Base-by-base conservation (phyloP, 2,113 vertebrate species). In the Nothobranchius furzeri region DNA sequence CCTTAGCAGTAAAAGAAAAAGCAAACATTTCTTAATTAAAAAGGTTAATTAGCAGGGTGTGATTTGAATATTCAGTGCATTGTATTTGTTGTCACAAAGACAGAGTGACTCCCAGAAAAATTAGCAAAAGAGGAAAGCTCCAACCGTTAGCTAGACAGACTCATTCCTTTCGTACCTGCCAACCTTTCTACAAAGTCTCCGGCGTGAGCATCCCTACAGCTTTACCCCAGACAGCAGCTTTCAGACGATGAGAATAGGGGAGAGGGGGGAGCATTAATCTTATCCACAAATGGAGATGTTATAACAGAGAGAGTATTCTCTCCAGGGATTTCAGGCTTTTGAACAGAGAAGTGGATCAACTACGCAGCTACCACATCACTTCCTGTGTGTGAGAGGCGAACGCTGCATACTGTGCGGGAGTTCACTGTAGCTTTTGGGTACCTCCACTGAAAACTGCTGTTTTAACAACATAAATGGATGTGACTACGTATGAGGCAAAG, bases 231-330 rank as follows among this genome's bases (percentile, higher is more conserved):
- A 76, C 75, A 51, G 80, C 52, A 40, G 67, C 79, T 69, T 66
- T 76, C 47, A 65, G 70, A 57, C 54, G 2, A 25, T 30, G 46
- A 20, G 48, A 46, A 61, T 30, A 5, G 4, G 42, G 40, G 30
- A 47, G 75, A 80, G 68, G 70, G 74, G 73, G 65, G 40, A 4
- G 58, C 79, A 86, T 87, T 88, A 79, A 82, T 83, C 83, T 79
- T 68, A 40, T 68, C 54, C 64, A 76, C 68, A 79, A 85, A 85
- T 78, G 64, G 76, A 88, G 81, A 87, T 72, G 81, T 79, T 75
- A 69, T 51, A 84, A 75, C 75, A 85, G 67, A 76, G 75, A 67
- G 69, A 75, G 71, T 5, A 63, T 20, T 51, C 69, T 69, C 72
- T 50, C 70, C 12, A 20, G 75, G 74, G 82, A 76, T 54, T 80